Percentiles rank a stretch among this genome's conserved stretches.
phyloP scores from a whole-genome alignment of 2,888 invertebrate species.

The Hesperia comma region DNA sequence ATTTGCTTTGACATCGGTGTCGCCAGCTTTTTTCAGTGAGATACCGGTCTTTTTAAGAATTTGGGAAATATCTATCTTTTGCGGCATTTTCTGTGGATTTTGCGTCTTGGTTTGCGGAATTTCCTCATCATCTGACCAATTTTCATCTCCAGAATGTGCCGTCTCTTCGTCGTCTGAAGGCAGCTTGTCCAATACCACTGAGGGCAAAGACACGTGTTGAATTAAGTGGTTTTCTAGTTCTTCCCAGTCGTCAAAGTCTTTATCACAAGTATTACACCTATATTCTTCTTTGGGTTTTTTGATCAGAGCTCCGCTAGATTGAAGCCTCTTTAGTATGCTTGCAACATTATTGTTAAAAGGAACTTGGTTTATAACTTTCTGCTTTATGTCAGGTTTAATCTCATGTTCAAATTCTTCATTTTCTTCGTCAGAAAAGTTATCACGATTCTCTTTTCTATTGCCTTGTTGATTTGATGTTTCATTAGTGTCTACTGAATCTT shows the following conservation, averaged over 20 bases:
- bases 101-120: conserved; percentile 50
- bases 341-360: conserved; percentile 59
- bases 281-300: conserved; percentile 71
- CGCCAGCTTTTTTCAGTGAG: conserved; percentile 65
- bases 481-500: conserved; percentile 51
- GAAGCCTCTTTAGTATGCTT: conserved; percentile 65
- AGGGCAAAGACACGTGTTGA: conserved; percentile 83
- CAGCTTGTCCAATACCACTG: conserved; percentile 75
- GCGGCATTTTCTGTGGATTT: conserved; percentile 58
- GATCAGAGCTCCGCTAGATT: conserved; percentile 67
- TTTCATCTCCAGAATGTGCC: conserved; percentile 70
- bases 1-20: conserved; percentile 50
- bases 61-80: conserved; percentile 75
- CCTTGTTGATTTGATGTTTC: conserved; percentile 14
- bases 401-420: conserved; percentile 40
- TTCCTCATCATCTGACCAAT: conserved; percentile 78
- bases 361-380: conserved; percentile 37
- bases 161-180: conserved; percentile 81
- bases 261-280: conserved; percentile 80
- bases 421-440: conserved; percentile 33
- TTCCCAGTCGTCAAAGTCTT: conserved; percentile 73
- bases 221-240: conserved; percentile 80
- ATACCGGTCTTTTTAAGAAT: conserved; percentile 70
- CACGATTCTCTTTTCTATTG: not conserved
- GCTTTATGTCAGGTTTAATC: conserved; percentile 45